Base-by-base conservation (phyloP, 1,140 invertebrate species). In the Cecropterus lyciades region DNA sequence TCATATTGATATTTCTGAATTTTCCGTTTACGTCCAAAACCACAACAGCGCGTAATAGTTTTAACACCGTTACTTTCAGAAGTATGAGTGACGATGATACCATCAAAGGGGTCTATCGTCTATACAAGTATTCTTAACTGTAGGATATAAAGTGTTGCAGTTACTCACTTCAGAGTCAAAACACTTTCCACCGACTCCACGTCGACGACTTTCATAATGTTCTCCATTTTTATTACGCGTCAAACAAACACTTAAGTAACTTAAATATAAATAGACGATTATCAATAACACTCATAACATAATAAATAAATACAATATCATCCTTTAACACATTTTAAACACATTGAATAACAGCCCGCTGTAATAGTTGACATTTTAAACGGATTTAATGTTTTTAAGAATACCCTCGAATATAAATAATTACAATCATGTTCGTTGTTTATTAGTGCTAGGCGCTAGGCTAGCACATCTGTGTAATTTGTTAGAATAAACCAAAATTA, bases 141-240 rank as follows among this genome's bases (percentile, higher is more conserved):
- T n/a, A n/a, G n/a, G n/a, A n/a, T n/a, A n/a, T n/a, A n/a, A n/a
- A n/a, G n/a, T n/a, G n/a, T 9, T 33, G 8, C 6, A 11, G n/a
- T 4, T 4, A 72, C 65, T 52, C 68, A 83, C 82, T 80, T 73
- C 40, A 81, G 59, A 14, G 74, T 82, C 11, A 77, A 55, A 2
- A 74, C 73, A 53, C 73, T 69, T 76, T 86, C 84, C 8, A 82
- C 46, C 1, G 73, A 79, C 59, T 84, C 80, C 33, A 87, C 67
- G 52, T 87, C 70, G 52, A 77, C 72, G 30, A 78, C 67, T 46
- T 73, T 79, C 15, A 84, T 33, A 11, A 79, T 37, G 13, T 77
- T 78, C 60, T 73, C 72, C 81, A 86, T 86, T 40, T 46, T 77
- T 56, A 49, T 62, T 48, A 43, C 11, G 3, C 45, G 16, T 60